Base-by-base conservation (phyloP, 1,140 invertebrate species). In the Anoplolepis gracilipes region DNA sequence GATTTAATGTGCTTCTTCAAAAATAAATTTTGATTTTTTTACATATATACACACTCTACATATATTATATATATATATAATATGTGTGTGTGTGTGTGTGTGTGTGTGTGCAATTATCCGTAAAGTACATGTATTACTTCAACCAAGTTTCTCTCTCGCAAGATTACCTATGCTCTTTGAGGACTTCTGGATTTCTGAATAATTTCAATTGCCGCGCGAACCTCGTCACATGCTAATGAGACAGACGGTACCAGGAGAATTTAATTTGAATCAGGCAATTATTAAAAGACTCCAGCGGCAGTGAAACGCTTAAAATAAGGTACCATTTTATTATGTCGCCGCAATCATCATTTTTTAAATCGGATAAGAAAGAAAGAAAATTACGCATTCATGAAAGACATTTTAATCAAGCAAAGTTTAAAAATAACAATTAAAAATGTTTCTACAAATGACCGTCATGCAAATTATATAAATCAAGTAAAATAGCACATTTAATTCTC, bases 81-180 rank as follows among this genome's bases (percentile, higher is more conserved):
- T n/a, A n/a, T n/a, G n/a, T n/a, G n/a, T n/a, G n/a, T n/a, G n/a
- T n/a, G n/a, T n/a, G n/a, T n/a, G n/a, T n/a, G n/a, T n/a, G n/a
- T n/a, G n/a, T n/a, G 13, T 30, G 13, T 36, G n/a, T 33, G 86
- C 57, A 70, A 84, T 87, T 84, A 87, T 84, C 64, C 57, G 62
- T 85, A 85, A 87, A 70, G 59, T 61, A 72, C 79, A 85, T 57
- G 53, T 85, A 62, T 77, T 77, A 86, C 42, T 75, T 5, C 16
- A 10, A 8, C 19, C 0, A n/a, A 28, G 1, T 62, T n/a, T 19
- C 7, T 22, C 42, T 19, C 1, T 65, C 22, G 16, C 30, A 70
- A 55, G 33, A 28, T 59, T 57, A 55, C 39, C 61, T 49, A 36
- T 85, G 33, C 19, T 49, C 39, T 59, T 46, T 11, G 7, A 22